Evolutionary conservation across 2,113 vertebrate genomes (phyloP), one percentile per base, ranked within the genome.

Genomic region (Chascanopsetta lugubris): DNA sequence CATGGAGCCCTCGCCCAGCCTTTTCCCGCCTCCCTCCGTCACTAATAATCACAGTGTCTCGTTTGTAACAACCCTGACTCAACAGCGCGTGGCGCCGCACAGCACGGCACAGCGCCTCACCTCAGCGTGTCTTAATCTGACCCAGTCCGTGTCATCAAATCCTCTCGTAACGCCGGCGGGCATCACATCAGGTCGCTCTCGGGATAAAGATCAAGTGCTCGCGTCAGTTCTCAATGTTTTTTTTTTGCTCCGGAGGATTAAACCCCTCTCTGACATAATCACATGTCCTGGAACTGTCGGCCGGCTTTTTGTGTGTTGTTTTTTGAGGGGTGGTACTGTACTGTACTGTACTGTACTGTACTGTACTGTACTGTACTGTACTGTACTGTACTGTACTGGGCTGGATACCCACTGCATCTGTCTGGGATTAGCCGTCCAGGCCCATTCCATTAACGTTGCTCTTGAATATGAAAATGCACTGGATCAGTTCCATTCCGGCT

Each of bases 371-470:
- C n/a, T n/a, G n/a, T n/a, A n/a, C n/a, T n/a, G n/a, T n/a, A n/a
- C n/a, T n/a, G n/a, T n/a, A 30, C 38, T 42, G 38, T 72, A 62
- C 77, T 71, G 63, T 59, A 67, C 42, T 45, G 55, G 1, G n/a
- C 58, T 69, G 68, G 62, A 78, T 8, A n/a, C 29, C 5, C 30
- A 21, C 75, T 64, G 63, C 85, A 88, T 88, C 85, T 88, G 85
- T 83, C 79, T 63, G 49, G 82, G 75, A 85, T 85, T 87, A 85
- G 72, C 69, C 11, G 4, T 54, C 29, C 49, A 63, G 60, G 79
- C 50, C 12, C 1, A 5, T 61, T 77, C 78, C 84, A 73, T 62
- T 65, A 62, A 20, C 49, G 34, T 13, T 27, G 49, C 61, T 59
- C 54, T 46, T 60, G 34, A 21, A 38, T 61, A 30, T 53, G 50